A percentile compares a stretch with the other conserved stretches of the same genome.
Conservation (phyloP, 2,797 vertebrate genomes). For the Acanthurus lineatus region DNA sequence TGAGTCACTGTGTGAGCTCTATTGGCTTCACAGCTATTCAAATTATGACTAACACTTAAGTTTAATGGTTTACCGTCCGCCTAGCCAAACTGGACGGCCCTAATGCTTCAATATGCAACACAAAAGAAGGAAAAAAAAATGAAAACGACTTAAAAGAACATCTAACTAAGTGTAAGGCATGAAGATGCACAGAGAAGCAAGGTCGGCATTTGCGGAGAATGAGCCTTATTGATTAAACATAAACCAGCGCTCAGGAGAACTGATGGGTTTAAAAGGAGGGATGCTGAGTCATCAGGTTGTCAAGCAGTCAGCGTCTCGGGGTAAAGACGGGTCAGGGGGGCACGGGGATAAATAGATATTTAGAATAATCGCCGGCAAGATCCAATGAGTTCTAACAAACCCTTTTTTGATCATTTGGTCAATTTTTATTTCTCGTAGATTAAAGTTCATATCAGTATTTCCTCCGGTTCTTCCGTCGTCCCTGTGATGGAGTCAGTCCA, state of each 20-base stretch:
- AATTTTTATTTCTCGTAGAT: neutral
- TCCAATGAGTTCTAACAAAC: neutral
- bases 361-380: slow-evolving; percentile 13
- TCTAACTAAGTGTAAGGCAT: slow-evolving; percentile 14
- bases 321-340: slow-evolving; percentile 38
- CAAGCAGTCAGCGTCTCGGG: slow-evolving; percentile 31
- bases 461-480: neutral
- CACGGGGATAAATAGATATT: slow-evolving; percentile 26
- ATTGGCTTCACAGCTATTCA: neutral
- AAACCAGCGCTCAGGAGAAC: slow-evolving; percentile 48
- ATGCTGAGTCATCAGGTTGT: slow-evolving; percentile 57
- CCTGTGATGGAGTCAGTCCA: neutral
- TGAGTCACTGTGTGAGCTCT: neutral
- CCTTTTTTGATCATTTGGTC: neutral
- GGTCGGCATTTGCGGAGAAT: slow-evolving; percentile 58
- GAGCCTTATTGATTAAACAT: slow-evolving; percentile 63
- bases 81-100: neutral
- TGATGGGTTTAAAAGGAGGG: slow-evolving; percentile 50
- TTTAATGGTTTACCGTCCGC: slow-evolving; percentile 2
- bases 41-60: slow-evolving; percentile 11
- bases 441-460: neutral
- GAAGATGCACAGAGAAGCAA: slow-evolving; percentile 29
- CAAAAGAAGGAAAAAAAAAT: neutral
- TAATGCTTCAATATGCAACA: neutral
- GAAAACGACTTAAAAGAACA: slow-evolving; percentile 35